A percentile compares a stretch with the other conserved stretches of the same genome.
Evolutionary conservation across 2,113 vertebrate genomes (phyloP).

Genomic region (Stercorarius parasiticus): DNA sequence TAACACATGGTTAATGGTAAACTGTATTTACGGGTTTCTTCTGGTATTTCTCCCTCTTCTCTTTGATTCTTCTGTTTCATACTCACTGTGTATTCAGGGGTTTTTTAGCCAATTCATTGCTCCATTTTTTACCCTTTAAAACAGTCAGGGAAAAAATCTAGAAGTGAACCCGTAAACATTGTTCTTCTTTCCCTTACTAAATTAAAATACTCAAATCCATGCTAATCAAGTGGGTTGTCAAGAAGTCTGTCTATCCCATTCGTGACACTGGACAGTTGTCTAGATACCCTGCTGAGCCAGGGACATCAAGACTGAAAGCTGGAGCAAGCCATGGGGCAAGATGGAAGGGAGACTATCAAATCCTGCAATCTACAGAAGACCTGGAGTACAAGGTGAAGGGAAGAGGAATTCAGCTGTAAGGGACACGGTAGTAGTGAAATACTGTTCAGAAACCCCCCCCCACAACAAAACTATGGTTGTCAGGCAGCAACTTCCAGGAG

Average conservation of each 20-base stretch:
- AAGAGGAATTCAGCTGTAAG: not conserved
- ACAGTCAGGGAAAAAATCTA: not conserved
- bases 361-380: not conserved
- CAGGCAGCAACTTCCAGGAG: not conserved
- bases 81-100: not conserved
- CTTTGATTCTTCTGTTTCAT: not conserved
- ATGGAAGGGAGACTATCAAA: not conserved
- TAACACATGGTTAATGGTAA: not conserved
- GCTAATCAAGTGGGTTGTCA: not conserved
- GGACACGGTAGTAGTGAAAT: not conserved
- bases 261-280: not conserved
- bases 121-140: not conserved
- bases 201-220: not conserved
- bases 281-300: not conserved
- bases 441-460: not conserved
- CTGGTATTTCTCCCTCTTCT: not conserved
- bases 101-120: not conserved
- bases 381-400: not conserved
- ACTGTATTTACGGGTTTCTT: not conserved
- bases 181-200: not conserved
- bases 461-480: not conserved
- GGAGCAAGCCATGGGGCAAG: not conserved
- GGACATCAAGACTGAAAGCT: not conserved
- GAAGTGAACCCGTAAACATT: not conserved
- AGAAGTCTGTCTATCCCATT: not conserved